Percentiles rank a stretch among this genome's conserved stretches.
phyloP scores from a whole-genome alignment of 2,113 vertebrate genomes.

The Oryzias melastigma region DNA sequence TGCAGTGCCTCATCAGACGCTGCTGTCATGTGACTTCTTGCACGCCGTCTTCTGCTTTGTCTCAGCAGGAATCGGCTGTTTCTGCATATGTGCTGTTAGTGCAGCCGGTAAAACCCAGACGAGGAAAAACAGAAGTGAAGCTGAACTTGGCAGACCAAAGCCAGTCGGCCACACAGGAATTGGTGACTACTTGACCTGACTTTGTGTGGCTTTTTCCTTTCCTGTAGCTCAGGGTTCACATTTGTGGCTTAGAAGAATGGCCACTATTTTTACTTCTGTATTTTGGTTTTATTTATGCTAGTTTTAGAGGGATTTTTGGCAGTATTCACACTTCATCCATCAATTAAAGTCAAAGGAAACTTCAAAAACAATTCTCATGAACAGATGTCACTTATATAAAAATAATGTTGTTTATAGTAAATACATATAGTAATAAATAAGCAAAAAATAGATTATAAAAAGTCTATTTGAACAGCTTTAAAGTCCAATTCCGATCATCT shows the following conservation, averaged over 20 bases:
- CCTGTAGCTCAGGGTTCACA: neutral
- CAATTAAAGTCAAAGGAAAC: too few species aligned
- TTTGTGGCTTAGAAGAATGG: neutral
- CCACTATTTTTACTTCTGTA: neutral
- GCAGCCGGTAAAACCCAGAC: neutral
- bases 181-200: neutral
- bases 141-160: slow-evolving; percentile 21
- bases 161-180: slow-evolving; percentile 28
- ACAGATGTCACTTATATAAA: too few species aligned
- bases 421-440: too few species aligned
- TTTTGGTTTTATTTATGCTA: neutral
- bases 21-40: slow-evolving; percentile 23
- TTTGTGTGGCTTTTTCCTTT: slow-evolving; percentile 19
- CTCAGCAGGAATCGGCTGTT: slow-evolving; percentile 28
- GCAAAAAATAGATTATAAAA: too few species aligned
- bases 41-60: slow-evolving; percentile 2
- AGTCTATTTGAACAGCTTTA: too few species aligned
- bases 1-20: neutral
- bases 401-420: too few species aligned
- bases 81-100: slow-evolving; percentile 7
- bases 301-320: too few species aligned
- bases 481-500: too few species aligned
- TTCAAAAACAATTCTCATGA: too few species aligned
- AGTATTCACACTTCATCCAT: too few species aligned
- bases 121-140: slow-evolving; percentile 31